Percentiles rank a stretch among this genome's conserved stretches.
Conservation (phyloP, 2,113 vertebrate genomes). For the Podarcis cretensis region DNA sequence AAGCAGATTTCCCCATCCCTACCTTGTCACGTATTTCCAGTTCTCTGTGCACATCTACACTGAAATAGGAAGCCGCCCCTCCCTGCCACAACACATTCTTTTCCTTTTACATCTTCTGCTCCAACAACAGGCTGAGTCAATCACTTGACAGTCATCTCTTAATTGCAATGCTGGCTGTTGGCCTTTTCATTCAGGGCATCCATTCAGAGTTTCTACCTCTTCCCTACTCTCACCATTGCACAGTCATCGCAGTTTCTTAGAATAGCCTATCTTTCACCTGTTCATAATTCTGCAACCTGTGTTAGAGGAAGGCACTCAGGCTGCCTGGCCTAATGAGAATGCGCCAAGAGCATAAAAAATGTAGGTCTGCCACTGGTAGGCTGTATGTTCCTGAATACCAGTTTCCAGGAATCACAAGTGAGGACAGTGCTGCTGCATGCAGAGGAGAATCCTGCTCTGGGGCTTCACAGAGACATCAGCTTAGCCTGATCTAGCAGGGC, state of each 20-base stretch:
- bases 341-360: background rate
- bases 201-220: rapidly evolving
- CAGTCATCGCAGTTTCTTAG: background rate
- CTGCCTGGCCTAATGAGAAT: background rate
- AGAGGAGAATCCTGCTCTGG: no score
- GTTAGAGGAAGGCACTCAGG: rapidly evolving
- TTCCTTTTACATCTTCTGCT: background rate
- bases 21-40: background rate
- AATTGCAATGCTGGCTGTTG: background rate
- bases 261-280: slow-evolving; percentile 44
- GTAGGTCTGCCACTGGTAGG: no score
- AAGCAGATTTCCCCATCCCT: no score
- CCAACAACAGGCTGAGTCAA: background rate
- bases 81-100: slow-evolving; percentile 26
- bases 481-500: no score
- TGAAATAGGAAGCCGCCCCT: slow-evolving; percentile 17
- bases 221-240: background rate
- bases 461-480: no score
- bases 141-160: slow-evolving; percentile 35
- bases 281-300: background rate
- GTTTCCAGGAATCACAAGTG: no score
- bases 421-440: no score
- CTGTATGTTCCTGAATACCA: no score
- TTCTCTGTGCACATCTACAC: slow-evolving; percentile 1
- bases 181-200: background rate